These are phyloP conservation scores for Oncorhynchus keta DNA, from an alignment of 2,113 vertebrate genomes.

Conservation along the genomic window DNA sequence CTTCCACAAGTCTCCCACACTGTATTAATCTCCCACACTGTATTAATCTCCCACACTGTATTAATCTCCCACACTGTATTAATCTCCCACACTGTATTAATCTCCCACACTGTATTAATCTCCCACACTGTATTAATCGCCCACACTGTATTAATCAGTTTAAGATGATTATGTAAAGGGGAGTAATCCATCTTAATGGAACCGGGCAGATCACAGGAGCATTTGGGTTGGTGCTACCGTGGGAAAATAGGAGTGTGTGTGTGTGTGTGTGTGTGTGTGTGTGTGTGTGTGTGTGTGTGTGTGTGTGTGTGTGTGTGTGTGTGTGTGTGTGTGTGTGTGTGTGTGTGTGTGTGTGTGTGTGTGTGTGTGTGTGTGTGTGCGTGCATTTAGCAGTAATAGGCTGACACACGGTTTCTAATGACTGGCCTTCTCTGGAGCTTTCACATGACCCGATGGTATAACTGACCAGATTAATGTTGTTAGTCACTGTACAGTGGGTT, in stretches of 20 bases:
- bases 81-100: slow-evolving; percentile 39
- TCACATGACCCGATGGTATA: no score
- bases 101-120: slow-evolving; percentile 62
- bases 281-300: no score
- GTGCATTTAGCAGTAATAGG: no score
- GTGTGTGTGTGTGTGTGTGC: no score
- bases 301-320: no score
- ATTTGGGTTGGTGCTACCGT: slow-evolving; percentile 40
- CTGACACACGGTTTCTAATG: no score
- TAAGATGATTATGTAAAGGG: slow-evolving; percentile 62
- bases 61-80: slow-evolving; percentile 55
- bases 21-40: slow-evolving; percentile 50
- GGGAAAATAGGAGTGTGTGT: slow-evolving; percentile 18
- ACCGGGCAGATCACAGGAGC: slow-evolving; percentile 43
- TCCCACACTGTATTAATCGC: not conserved
- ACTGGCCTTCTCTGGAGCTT: not conserved
- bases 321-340: no score
- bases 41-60: slow-evolving; percentile 42
- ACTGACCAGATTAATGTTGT: no score
- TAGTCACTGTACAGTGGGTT: no score
- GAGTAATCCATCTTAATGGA: slow-evolving; percentile 56
- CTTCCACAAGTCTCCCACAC: slow-evolving; percentile 51
- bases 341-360: no score
- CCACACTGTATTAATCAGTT: no score
- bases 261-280: no score